phyloP scores from a whole-genome alignment of 2,113 vertebrate species.

The Tychaedon coryphoeus region DNA sequence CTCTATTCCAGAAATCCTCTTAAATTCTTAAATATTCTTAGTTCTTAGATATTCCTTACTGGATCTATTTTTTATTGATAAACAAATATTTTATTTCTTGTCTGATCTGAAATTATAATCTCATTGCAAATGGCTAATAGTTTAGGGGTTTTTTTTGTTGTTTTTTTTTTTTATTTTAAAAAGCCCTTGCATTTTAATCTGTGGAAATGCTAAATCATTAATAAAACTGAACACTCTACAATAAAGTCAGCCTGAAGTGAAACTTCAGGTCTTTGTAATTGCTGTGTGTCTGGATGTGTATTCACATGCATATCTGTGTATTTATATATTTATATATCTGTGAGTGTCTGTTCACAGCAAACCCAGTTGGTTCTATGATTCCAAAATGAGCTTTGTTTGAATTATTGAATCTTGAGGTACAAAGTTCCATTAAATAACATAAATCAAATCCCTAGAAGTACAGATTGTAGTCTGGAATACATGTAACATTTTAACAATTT shows the following conservation, averaged over 20 bases:
- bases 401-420: neutral
- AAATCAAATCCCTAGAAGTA: neutral
- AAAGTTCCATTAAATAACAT: neutral
- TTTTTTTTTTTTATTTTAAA: too few species aligned
- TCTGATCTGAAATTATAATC: neutral
- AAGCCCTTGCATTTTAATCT: neutral
- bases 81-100: neutral
- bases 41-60: neutral
- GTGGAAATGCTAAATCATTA: neutral
- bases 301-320: accelerated
- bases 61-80: neutral
- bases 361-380: neutral
- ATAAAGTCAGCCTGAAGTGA: neutral
- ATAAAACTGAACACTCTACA: neutral
- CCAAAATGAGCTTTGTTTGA: neutral
- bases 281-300: accelerated
- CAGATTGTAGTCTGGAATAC: neutral
- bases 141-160: too few species aligned
- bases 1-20: neutral
- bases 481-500: accelerated
- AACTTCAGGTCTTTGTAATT: neutral
- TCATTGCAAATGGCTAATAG: neutral
- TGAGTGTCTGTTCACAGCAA: neutral
- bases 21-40: neutral
- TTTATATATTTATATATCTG: accelerated